Evolutionary conservation across 1,140 invertebrate genomes (phyloP), one percentile per base, ranked within the genome.

Genomic region (Drosophila nannoptera): DNA sequence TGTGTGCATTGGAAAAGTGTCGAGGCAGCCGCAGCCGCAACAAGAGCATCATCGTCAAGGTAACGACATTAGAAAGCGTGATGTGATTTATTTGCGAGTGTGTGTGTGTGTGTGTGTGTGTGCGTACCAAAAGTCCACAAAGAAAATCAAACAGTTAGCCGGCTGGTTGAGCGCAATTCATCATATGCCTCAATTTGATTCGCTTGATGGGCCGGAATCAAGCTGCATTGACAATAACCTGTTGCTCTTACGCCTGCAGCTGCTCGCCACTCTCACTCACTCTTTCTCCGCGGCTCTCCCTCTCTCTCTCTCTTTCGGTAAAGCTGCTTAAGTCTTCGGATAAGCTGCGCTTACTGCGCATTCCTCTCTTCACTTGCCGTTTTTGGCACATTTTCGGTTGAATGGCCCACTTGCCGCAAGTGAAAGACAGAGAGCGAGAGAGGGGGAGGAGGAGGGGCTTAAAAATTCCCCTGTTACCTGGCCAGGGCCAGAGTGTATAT

Each of bases 251-350:
- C n/a, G 45, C 46, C 52, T 0, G 45, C n/a, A 42, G 12, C 7
- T 12, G n/a, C 12, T 49, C 31, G 12, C 12, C 22, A 22, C 22
- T 22, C 22, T 22, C 22, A 22, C 22, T 14, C 22, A n/a, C 38
- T 40, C 32, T 36, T 29, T 32, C 32, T 63, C 33, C 49, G 32
- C n/a, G 29, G 9, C 35, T 33, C 16, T 36, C 60, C 58, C 52
- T 56, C 43, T 64, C 45, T 38, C 43, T 1, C 22, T 36, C 32
- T 55, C 22, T 48, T 9, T 31, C 36, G 29, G 7, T 52, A 55
- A 77, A 67, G 73, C 77, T 56, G 73, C 75, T 82, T 81, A 76
- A 49, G 66, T 80, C 81, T 80, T 60, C 77, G 66, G 77, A 80
- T 81, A 81, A 81, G 73, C 77, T 60, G 22, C 65, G 68, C 68